Percentiles rank a stretch among this genome's conserved stretches.
These are phyloP conservation scores for Antennarius striatus DNA, from an alignment of 2,113 vertebrate genomes.

Conservation along the genomic window DNA sequence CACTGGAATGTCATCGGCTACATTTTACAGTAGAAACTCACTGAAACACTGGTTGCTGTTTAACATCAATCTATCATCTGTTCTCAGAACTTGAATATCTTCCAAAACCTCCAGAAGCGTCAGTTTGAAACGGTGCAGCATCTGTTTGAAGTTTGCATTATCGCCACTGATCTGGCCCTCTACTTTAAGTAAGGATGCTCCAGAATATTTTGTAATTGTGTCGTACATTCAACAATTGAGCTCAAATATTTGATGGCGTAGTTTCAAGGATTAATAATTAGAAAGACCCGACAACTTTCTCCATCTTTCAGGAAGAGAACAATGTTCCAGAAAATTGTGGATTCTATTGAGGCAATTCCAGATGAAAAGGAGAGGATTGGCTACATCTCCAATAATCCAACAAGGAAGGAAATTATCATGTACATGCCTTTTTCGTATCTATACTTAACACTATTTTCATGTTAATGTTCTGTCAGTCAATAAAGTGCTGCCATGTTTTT, in stretches of 20 bases:
- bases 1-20: neutral
- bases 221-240: neutral
- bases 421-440: constrained; percentile 56
- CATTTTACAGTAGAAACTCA: no score
- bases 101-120: constrained; percentile 90
- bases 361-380: constrained; percentile 85
- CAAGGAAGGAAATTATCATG: constrained; percentile 94
- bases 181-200: constrained; percentile 91
- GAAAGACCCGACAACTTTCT: neutral
- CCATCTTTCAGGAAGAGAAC: constrained; percentile 86
- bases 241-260: neutral
- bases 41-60: neutral
- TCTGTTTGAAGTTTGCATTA: constrained; percentile 94
- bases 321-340: constrained; percentile 95
- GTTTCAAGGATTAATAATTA: neutral
- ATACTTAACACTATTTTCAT: neutral
- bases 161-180: constrained; percentile 93
- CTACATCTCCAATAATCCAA: constrained; percentile 85
- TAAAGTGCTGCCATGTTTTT: neutral
- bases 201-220: neutral
- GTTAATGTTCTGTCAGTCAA: neutral
- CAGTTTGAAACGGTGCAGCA: constrained; percentile 93
- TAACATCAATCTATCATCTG: constrained; percentile 28
- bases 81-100: constrained; percentile 90
- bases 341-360: constrained; percentile 84